phyloP scores from a whole-genome alignment of 2,113 vertebrate species.

The Anoplopoma fimbria region DNA sequence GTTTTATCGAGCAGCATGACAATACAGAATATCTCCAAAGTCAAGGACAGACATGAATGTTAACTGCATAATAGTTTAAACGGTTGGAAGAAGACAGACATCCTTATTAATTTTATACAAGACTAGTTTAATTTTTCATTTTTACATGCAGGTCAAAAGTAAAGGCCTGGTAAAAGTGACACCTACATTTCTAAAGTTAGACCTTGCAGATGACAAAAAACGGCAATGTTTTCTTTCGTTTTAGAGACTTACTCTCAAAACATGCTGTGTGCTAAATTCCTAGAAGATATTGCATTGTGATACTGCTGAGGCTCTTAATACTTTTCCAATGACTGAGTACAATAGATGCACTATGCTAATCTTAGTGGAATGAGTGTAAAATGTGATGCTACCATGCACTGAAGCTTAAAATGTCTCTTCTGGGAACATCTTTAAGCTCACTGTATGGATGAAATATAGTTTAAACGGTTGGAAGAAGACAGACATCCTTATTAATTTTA shows the following conservation, averaged over 20 bases:
- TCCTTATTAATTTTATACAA: not conserved
- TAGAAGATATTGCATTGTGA: not conserved
- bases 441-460: not conserved
- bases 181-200: not conserved
- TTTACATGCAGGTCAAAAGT: constrained; percentile 2
- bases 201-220: not conserved
- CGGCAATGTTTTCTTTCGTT: not conserved
- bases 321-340: not conserved
- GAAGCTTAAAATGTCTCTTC: not conserved
- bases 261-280: not conserved
- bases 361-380: not conserved
- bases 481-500: not conserved
- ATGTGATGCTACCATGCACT: not conserved
- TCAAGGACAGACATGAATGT: not conserved
- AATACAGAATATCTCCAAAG: too few species aligned
- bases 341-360: not conserved
- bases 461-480: not conserved
- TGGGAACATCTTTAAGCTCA: not conserved
- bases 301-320: not conserved
- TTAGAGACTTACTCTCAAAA: not conserved
- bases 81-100: not conserved
- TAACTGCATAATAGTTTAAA: not conserved
- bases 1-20: too few species aligned
- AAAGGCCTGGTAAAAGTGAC: not conserved
- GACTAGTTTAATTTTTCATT: not conserved